These are phyloP conservation scores for Heliconius aoede DNA, from an alignment of 2,888 invertebrate genomes.

Conservation along the genomic window DNA sequence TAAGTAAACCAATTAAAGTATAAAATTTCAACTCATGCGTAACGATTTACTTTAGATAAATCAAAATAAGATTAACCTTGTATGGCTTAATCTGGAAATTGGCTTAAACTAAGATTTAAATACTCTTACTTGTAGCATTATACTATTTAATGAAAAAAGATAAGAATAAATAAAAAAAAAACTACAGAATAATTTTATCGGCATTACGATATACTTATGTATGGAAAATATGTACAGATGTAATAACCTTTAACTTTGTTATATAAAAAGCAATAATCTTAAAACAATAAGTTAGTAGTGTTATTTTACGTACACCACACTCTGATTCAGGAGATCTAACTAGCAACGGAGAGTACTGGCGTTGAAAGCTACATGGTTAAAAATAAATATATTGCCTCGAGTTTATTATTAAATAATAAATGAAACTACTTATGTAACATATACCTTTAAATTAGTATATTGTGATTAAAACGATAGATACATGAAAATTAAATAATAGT, in stretches of 20 bases:
- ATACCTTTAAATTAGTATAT: neutral
- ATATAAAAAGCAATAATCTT: conserved; percentile 3
- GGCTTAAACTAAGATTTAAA: conserved; percentile 23
- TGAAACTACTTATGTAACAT: neutral
- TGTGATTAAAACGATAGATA: neutral
- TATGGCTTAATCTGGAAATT: conserved; percentile 28
- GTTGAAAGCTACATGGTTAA: neutral
- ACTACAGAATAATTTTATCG: too few relatives aligned
- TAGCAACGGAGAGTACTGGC: neutral
- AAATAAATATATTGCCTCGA: neutral
- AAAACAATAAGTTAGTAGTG: neutral
- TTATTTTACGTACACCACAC: neutral
- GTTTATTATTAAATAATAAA: neutral
- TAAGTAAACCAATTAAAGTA: conserved; percentile 15
- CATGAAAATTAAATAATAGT: neutral
- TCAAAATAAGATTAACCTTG: conserved; percentile 22
- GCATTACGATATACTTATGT: too few relatives aligned
- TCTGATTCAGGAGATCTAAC: neutral
- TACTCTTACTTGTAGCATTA: neutral
- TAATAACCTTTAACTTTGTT: neutral
- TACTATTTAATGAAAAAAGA: neutral
- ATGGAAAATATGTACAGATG: too few relatives aligned
- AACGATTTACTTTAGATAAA: conserved; percentile 2
- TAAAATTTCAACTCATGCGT: neutral
- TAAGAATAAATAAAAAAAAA: too few relatives aligned